Percentiles rank a stretch among this genome's conserved stretches.
Conservation (phyloP, 2,113 vertebrate genomes). For the Pantherophis guttatus region DNA sequence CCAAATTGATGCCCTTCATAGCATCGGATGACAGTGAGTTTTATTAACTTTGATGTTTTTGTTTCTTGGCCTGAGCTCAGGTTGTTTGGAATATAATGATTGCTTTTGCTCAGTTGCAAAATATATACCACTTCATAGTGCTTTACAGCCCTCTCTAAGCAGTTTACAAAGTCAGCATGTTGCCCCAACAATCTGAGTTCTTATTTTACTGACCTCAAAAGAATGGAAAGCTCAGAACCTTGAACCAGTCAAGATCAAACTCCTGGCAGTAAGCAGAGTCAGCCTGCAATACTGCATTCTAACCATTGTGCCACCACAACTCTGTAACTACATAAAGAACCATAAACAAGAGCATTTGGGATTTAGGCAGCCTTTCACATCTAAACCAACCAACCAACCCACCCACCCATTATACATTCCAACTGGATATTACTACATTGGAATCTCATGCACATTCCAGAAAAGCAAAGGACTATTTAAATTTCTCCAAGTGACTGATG, state of each 20-base stretch:
- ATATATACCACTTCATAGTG: neutral
- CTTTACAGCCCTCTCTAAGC: neutral
- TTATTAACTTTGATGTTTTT: neutral
- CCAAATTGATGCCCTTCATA: neutral
- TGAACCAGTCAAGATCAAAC: neutral
- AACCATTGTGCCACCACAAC: neutral
- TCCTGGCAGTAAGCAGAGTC: neutral
- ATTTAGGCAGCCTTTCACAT: neutral
- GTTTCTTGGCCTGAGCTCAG: neutral
- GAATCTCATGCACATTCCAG: neutral
- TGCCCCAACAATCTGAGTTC: neutral
- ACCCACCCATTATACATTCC: neutral
- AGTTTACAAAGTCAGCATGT: neutral
- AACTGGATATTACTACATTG: neutral
- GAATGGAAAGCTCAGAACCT: neutral
- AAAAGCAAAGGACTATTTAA: neutral
- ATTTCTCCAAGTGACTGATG: neutral
- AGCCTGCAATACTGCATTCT: neutral
- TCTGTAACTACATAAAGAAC: neutral
- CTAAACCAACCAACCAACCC: neutral
- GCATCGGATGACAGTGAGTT: neutral
- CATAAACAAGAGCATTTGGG: neutral
- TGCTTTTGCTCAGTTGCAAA: neutral
- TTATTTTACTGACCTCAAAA: neutral
- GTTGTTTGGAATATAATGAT: neutral